Evolutionary conservation across 2,888 invertebrate species (phyloP).

Genomic region (Diplazon laetatorius): DNA sequence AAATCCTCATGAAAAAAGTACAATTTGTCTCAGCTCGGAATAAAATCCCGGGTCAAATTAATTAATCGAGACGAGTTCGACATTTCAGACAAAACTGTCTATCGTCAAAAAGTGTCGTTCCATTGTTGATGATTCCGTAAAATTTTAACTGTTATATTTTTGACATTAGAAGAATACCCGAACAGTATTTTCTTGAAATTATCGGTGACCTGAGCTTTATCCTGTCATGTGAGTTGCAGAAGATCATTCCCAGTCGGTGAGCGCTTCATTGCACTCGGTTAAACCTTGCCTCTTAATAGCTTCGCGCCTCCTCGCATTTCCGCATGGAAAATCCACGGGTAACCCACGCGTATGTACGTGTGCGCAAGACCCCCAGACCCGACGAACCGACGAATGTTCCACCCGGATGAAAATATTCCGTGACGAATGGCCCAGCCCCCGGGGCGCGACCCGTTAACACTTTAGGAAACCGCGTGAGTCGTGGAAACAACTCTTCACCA

Average conservation of each 20-base stretch:
- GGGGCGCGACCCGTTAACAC: slow-evolving; percentile 50
- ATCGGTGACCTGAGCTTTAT: too few species aligned
- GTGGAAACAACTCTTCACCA: slow-evolving; percentile 30
- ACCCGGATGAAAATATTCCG: slow-evolving; percentile 52
- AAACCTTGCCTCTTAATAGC: slow-evolving; percentile 57
- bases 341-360: not conserved
- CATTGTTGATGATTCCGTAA: too few species aligned
- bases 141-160: too few species aligned
- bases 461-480: slow-evolving; percentile 36
- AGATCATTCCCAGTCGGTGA: slow-evolving; percentile 18
- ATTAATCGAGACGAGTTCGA: too few species aligned
- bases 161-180: too few species aligned
- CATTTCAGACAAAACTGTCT: too few species aligned
- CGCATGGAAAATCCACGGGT: slow-evolving; percentile 45
- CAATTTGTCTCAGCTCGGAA: too few species aligned
- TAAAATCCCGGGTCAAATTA: too few species aligned
- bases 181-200: too few species aligned
- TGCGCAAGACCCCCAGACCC: slow-evolving; percentile 7
- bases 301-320: slow-evolving; percentile 59
- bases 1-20: too few species aligned
- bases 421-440: slow-evolving; percentile 52
- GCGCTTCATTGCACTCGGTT: slow-evolving; percentile 32
- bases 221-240: too few species aligned
- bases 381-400: slow-evolving; percentile 29
- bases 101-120: too few species aligned